Conservation (phyloP, 30 jellyfish, hydroid and myxozoan genomes). For the Cassiopea andromeda region DNA sequence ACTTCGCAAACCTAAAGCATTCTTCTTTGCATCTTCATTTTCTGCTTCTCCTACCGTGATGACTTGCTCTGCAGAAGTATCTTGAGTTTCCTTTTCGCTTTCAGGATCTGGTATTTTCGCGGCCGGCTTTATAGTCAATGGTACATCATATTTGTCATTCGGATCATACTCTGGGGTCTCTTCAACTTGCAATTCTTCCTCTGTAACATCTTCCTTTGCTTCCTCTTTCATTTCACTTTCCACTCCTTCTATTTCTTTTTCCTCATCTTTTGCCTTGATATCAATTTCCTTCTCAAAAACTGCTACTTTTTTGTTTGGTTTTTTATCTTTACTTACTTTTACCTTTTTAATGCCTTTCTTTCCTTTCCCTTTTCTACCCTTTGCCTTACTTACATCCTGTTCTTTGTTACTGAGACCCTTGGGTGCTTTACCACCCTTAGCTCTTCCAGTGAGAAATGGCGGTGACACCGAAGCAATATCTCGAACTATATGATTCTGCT, state of each 20-base stretch:
- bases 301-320: conserved; percentile 24
- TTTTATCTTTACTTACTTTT: conserved; percentile 10
- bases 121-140: conserved; percentile 47
- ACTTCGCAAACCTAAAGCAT: background rate
- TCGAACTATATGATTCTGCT: conserved; percentile 21
- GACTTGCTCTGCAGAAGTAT: background rate
- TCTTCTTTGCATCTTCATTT: background rate
- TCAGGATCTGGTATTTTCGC: conserved; percentile 11
- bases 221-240: conserved; percentile 1
- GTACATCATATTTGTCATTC: conserved; percentile 63
- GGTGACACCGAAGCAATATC: conserved; percentile 63
- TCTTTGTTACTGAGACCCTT: conserved; percentile 53
- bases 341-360: conserved; percentile 31
- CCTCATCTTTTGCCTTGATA: background rate
- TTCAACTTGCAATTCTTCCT: background rate
- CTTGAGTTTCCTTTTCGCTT: background rate
- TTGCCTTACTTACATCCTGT: conserved; percentile 17
- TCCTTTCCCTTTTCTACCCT: conserved; percentile 27
- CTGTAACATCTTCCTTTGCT: background rate
- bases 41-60: background rate
- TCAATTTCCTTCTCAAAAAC: conserved; percentile 1
- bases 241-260: background rate
- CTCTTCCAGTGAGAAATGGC: conserved; percentile 64
- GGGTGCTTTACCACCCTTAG: conserved; percentile 54
- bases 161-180: conserved; percentile 7